Base-by-base conservation (phyloP, 2,797 vertebrate genomes). In the Smutsia gigantea region DNA sequence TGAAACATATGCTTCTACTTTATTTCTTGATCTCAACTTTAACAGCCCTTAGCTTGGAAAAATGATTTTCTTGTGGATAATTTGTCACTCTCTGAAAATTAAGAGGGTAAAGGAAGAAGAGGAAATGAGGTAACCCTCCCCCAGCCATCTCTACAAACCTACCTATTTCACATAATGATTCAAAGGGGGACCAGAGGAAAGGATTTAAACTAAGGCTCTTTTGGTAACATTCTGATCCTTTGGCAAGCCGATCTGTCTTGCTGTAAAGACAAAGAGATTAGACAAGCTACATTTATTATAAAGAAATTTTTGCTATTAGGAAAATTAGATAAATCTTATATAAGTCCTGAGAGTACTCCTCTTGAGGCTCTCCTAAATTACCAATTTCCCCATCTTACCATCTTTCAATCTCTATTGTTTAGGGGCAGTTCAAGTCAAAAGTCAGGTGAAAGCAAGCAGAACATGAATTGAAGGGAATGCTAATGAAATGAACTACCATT, bases 161-260 rank as follows among this genome's bases (percentile, higher is more conserved):
- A 99, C 99, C 99, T 98, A 99, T 99, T 98, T 99, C 99, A 99
- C 99, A 99, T 68, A 99, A 99, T 19, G 99, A 99, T 98, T 99
- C 99, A 98, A 99, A 99, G 49, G 99, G 99, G 71, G 99, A 99
- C 99, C 99, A 99, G 96, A 99, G 99, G 98, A 99, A 99, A 92
- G 99, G 99, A 98, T 99, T 99, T 98, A 99, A 99, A 97, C 99
- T 99, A 98, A 99, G 99, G 99, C 99, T 99, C 98, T 99, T 99
- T 99, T 99, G 99, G 99, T 99, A 99, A 99, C 99, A 99, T 98
- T 99, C 99, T 12, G 99, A 99, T 98, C 99, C 99, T 99, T 99
- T 99, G 98, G 99, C 99, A 98, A 99, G 99, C 95, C 99, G 99
- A 98, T 99, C 99, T 85, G 99, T 99, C 99, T 99, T 99, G 98